phyloP scores from a whole-genome alignment of 2,888 invertebrate genomes.

The Criorhina ranunculi region DNA sequence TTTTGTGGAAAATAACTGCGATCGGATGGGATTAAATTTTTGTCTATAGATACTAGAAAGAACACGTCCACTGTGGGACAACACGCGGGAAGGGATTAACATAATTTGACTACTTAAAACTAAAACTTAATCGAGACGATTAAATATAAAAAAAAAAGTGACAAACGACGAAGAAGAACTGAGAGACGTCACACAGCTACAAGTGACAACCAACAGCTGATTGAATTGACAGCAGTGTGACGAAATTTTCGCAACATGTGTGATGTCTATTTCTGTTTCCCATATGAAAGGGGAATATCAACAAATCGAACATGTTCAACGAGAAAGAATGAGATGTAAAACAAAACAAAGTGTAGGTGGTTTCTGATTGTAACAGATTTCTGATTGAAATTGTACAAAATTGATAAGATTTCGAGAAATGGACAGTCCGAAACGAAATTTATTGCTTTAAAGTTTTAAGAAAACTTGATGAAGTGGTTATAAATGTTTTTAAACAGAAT shows the following conservation, averaged over 20 bases:
- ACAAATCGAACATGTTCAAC: constrained; percentile 11
- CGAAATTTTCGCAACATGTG: constrained; percentile 37
- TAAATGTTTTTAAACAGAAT: too few species aligned
- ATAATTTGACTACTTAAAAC: constrained; percentile 55
- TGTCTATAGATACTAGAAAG: constrained; percentile 6
- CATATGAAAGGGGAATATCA: constrained; percentile 50
- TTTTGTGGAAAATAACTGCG: constrained; percentile 50
- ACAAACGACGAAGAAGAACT: background rate
- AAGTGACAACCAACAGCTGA: constrained; percentile 45
- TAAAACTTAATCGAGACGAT: constrained; percentile 8
- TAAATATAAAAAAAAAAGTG: background rate
- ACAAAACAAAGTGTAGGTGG: background rate
- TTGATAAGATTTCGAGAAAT: background rate
- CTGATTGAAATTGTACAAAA: background rate
- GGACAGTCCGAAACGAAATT: constrained; percentile 36
- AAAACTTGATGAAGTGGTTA: too few species aligned
- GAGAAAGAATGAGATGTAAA: constrained; percentile 26
- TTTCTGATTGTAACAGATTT: constrained; percentile 31
- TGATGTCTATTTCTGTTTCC: background rate
- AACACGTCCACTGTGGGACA: constrained; percentile 24
- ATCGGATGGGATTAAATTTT: constrained; percentile 18
- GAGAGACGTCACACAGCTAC: constrained; percentile 26
- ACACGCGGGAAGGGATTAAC: constrained; percentile 47
- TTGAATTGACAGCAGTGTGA: constrained; percentile 26
- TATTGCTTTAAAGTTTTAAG: background rate